Base-by-base conservation (phyloP, 2,113 vertebrate species). In the Dromas ardeola region DNA sequence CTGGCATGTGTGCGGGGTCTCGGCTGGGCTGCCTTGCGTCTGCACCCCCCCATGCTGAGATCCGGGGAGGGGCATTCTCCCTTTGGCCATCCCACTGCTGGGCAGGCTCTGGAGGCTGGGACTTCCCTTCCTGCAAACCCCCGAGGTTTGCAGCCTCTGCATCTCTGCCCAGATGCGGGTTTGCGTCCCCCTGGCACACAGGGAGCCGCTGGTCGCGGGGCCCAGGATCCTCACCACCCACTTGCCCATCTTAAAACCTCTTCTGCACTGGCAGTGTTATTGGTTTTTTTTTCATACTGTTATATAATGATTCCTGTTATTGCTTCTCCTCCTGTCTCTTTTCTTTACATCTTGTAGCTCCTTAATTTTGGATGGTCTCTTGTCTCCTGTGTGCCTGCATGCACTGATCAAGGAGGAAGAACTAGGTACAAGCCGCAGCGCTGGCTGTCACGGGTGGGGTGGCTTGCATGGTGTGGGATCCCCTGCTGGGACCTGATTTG, bases 231-330 rank as follows among this genome's bases (percentile, higher is more conserved):
- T 76, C 77, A 50, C n/a, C 84, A 85, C 65, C 40, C n/a, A 42
- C 88, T 76, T 88, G 76, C 56, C 83, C 58, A 20, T 92, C 84
- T 74, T 63, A 61, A 92, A 95, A 71, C 56, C 79, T 90, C 59
- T 90, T 88, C 81, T 81, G 72, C 83, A 62, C 71, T 71, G 67
- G 53, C 53, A 91, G 55, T 90, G 55, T 73, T 71, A 73, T 34
- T 89, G 61, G 3, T 83, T 47, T 32, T 80, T 58, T 56, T 69
- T 15, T 63, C 74, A 34, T 97, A 50, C 74, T 87, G 96, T 96
- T 95, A 92, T 73, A 62, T 95, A 97, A 96, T 86, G 42, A 92
- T 29, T 86, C 59, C 66, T 90, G 88, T 86, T 95, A 86, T 23
- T 96, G 59, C 86, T 97, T 95, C 83, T 97, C 84, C 90, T 92